These are phyloP conservation scores for Sclerodermus sp. DNA, from an alignment of 2,888 invertebrate genomes.

Conservation along the genomic window DNA sequence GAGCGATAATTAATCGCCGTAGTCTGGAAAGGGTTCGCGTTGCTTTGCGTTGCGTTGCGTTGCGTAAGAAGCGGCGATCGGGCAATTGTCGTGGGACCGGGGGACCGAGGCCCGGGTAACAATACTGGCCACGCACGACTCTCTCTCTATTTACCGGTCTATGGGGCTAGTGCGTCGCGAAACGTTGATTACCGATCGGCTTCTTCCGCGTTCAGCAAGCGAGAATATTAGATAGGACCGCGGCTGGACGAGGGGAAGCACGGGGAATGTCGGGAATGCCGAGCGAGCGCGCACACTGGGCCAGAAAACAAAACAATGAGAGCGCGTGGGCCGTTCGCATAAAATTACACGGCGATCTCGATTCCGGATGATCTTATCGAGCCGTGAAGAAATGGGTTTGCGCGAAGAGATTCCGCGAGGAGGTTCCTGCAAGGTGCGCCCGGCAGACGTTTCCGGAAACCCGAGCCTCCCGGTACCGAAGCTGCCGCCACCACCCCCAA, in stretches of 20 bases:
- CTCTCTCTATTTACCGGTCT: not conserved
- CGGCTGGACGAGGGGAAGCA: not conserved
- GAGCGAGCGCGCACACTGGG: too few species aligned
- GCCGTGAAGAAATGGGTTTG: conserved; percentile 25
- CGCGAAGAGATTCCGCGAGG: too few species aligned
- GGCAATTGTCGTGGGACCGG: too few species aligned
- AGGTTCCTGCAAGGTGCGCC: conserved; percentile 20
- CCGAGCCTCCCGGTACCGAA: too few species aligned
- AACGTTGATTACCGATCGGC: conserved; percentile 29
- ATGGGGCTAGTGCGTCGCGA: conserved; percentile 7
- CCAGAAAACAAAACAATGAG: conserved; percentile 24
- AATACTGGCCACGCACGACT: not conserved
- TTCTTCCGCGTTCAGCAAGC: conserved; percentile 24
- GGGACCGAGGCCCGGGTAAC: too few species aligned
- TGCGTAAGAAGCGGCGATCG: too few species aligned
- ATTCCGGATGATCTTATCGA: conserved; percentile 34
- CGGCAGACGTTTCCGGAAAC: too few species aligned
- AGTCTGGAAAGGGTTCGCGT: too few species aligned
- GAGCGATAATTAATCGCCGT: too few species aligned
- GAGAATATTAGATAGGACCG: conserved; percentile 14
- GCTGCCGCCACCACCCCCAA: too few species aligned
- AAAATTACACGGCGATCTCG: conserved; percentile 34
- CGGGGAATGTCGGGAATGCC: too few species aligned
- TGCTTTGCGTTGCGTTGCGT: too few species aligned
- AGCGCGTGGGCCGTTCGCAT: conserved; percentile 20